Base-by-base conservation (phyloP, 2,797 vertebrate species). In the Fistularia tabacaria region DNA sequence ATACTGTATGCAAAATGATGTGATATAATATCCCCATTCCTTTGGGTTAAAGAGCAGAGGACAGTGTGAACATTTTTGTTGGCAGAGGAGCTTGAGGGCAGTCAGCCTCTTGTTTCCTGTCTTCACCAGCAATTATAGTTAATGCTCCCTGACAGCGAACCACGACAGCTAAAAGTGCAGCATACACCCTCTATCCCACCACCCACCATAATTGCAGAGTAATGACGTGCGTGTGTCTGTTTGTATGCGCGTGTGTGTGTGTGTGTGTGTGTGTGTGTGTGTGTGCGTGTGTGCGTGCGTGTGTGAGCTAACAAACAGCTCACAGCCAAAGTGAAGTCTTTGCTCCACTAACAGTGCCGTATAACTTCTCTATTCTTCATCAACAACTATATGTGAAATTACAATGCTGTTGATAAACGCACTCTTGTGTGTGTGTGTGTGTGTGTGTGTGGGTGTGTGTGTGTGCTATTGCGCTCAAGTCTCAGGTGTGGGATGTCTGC, bases 141-240 rank as follows among this genome's bases (percentile, higher is more conserved):
- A 86, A 87, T 77, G 46, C 75, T 73, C 55, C 59, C 77, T 87
- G 85, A 83, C 84, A 85, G 80, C 47, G 14, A 70, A 42, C 54
- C 45, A 13, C 46, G 36, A 71, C 78, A 57, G 79, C 78, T 77
- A 82, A 84, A 85, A 85, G 83, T 74, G 68, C 79, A 71, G 48
- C 69, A 8, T 6, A 46, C 76, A 38, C 45, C 68, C 59, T 54
- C 60, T 8, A 1, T 59, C 66, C 63, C 49, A 10, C 62, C 63
- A 7, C 48, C 46, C 10, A 14, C 59, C 0, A 1, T 86, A 82
- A 87, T 85, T 81, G 77, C 76, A 59, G 72, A 59, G 63, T 83
- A 73, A 87, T 80, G 73, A 73, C 76, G 25, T 25, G 25, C 5
- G 25, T 25, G 25, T 25, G 25, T 25, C 2, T 25, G 25, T 25